Base-by-base conservation (phyloP, 2,888 invertebrate species). In the Mythimna lalbum region DNA sequence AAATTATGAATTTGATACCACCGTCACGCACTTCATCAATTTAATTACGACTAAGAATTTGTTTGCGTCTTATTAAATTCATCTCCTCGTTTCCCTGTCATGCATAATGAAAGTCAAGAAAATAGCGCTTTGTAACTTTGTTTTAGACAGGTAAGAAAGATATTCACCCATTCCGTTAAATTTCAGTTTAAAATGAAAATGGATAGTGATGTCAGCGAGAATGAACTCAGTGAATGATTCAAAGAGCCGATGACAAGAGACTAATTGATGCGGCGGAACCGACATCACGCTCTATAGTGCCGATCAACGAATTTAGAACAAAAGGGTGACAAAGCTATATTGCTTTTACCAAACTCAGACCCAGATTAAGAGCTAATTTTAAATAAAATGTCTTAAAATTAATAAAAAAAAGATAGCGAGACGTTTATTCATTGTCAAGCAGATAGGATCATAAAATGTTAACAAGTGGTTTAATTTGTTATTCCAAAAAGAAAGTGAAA, bases 1-100 rank as follows among this genome's bases (percentile, higher is more conserved):
- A 92, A 93, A 93, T 95, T 93, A 92, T 91, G 89, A 94, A 90
- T 91, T 90, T 91, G 91, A 93, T 91, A 93, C 91, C 89, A 88
- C 86, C 89, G 92, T 93, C 93, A 92, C 92, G 92, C 90, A 89
- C 90, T 91, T 88, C 89, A 91, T 93, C 91, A 92, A 93, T 92
- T 94, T 92, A 91, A 95, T 94, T 93, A 92, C 88, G 82, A 80
- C 75, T 39, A 81, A 81, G 86, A 89, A 90, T 86, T 91, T 90
- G 89, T 90, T 91, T 89, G 82, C 81, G 83, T 70, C 87, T 87
- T 85, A 90, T 89, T 89, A 87, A 88, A 87, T 89, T 89, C 77
- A 80, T 83, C 82, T 81, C 80, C 74, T 81, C 78, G 76, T 69
- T 83, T 80, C 70, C 79, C 66, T 73, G 81, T 84, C 85, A 87